Base-by-base conservation (phyloP, 2,888 invertebrate genomes). In the Acanthoscelides obtectus region DNA sequence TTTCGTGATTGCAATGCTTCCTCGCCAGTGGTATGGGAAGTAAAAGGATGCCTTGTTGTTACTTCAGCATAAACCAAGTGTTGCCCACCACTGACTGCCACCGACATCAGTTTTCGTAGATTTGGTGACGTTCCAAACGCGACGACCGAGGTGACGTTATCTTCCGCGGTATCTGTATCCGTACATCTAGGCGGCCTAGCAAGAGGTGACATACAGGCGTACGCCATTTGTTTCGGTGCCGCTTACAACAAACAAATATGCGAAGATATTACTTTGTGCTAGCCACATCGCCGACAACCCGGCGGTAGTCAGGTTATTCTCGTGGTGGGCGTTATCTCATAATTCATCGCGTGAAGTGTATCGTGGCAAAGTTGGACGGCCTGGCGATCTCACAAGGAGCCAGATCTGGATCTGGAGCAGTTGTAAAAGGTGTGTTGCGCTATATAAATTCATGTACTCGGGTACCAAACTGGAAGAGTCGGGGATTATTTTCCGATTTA, bases 321-420 rank as follows among this genome's bases (percentile, higher is more conserved):
- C 17, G 45, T 45, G 71, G 74, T 74, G 67, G 74, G 73, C 69
- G 74, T 72, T 71, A 72, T 73, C 70, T 69, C 71, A 73, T 73
- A 73, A 71, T 71, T 71, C 71, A 70, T 45, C 68, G 69, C 66
- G 70, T 73, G 66, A 70, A 45, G 17, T 45, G 45, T 45, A 45
- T 45, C 45, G 45, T 45, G 45, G 45, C 6, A 45, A 12, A 6
- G 45, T 12, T 3, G 45, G 12, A 45, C 45, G 12, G 45, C 17
- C n/a, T n/a, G n/a, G n/a, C 45, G 45, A 45, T 45, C 5, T 1
- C 45, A 45, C 45, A 45, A 45, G 12, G 45, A 45, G 45, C 45
- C 12, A 45, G 45, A 45, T 45, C 45, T 45, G 17, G 45, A 45
- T 45, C 45, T 45, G 17, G 17, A 12, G 45, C 45, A 45, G 8